Evolutionary conservation across 2,113 vertebrate species (phyloP), one percentile per base, ranked within the genome.

Genomic region (Ictidomys tridecemlineatus): DNA sequence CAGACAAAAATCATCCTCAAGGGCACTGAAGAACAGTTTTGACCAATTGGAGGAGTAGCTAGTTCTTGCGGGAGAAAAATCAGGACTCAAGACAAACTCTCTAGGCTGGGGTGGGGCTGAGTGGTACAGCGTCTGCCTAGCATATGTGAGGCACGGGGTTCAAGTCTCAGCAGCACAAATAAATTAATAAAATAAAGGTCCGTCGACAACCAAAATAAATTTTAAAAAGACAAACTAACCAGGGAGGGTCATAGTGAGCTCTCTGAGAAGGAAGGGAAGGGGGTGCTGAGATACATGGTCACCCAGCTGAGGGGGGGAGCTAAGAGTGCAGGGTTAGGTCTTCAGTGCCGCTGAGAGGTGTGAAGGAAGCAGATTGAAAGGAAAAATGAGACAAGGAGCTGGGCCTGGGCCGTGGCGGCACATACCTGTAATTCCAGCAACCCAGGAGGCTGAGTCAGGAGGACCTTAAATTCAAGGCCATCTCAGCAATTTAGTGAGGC

Each of bases 1-100:
- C 30, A 91, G 78, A 89, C 82, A 93, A 74, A 94, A 88, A 89
- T 45, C 69, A 85, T 32, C 82, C 85, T 96, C 86, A 87, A 96
- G 93, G 94, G 58, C 77, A 85, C 17, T 45, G 37, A 83, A 92
- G 85, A 80, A 76, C 28, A 85, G 24, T 39, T 65, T 56, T 63
- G 34, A 70, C 34, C 34, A 53, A 28, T 32, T 86, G 61, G 26
- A 69, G 53, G 82, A 79, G 78, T 14, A 61, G 42, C 18, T 11
- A 13, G n/a, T 67, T 94, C 87, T 58, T 70, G 24, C 11, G 30
- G 63, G 39, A 67, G 53, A 70, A 69, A 42, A 5, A 30, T 67
- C 83, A 91, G 73, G 82, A 78, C 5, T 24, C 2, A 13, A 65
- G 37, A 69, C 51, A 12, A 69, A 51, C 45, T 34, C 30, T 7